Percentiles rank a stretch among this genome's conserved stretches.
These are phyloP conservation scores for Eupithecia insigniata DNA, from an alignment of 2,888 invertebrate genomes.

Conservation along the genomic window DNA sequence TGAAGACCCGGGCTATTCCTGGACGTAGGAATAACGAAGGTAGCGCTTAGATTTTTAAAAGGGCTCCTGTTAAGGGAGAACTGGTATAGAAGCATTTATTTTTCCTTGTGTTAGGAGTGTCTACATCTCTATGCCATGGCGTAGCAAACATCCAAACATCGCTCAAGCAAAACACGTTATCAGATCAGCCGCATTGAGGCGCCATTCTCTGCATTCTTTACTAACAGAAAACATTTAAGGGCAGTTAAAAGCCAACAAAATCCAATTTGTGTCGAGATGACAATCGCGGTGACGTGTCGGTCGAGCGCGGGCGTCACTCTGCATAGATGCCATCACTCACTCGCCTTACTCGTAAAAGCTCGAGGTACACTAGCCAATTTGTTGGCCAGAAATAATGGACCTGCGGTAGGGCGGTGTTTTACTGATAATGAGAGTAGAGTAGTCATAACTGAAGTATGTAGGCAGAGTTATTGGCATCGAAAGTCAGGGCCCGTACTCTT, in stretches of 20 bases:
- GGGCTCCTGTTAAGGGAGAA: constrained; percentile 4
- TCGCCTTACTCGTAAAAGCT: background rate
- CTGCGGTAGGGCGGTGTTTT: background rate
- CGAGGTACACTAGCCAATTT: background rate
- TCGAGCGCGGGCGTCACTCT: constrained; percentile 23
- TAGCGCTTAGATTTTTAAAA: constrained; percentile 20
- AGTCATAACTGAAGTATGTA: background rate
- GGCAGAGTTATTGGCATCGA: background rate
- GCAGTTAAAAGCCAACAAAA: constrained; percentile 22
- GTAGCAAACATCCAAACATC: constrained; percentile 3
- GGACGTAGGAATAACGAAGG: constrained; percentile 32
- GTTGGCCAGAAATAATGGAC: background rate
- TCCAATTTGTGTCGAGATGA: constrained; percentile 32
- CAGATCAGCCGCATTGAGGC: background rate
- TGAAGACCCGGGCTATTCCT: constrained; percentile 50
- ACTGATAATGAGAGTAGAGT: background rate
- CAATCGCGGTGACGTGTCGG: constrained; percentile 17
- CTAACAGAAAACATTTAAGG: constrained; percentile 18
- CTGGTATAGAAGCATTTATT: background rate
- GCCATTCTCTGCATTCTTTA: constrained; percentile 8
- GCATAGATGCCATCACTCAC: constrained; percentile 32
- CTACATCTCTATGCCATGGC: background rate
- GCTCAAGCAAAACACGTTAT: constrained; percentile 1
- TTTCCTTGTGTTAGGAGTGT: background rate
- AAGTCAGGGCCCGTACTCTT: too few relatives aligned